These are phyloP conservation scores for Conomelus anceps DNA, from an alignment of 2,888 invertebrate genomes.

Conservation along the genomic window DNA sequence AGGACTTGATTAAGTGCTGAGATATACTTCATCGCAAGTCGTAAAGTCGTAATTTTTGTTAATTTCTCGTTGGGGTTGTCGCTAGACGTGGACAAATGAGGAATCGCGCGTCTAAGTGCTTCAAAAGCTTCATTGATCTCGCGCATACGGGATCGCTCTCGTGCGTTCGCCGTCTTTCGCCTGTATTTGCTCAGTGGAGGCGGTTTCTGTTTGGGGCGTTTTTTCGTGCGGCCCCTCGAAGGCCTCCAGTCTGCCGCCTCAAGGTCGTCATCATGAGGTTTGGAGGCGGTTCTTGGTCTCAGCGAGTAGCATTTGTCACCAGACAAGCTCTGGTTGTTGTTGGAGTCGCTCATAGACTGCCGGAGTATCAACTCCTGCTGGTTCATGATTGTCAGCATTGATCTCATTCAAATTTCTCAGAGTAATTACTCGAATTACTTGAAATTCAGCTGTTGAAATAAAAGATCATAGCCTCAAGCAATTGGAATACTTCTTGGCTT, in stretches of 20 bases:
- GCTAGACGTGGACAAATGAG: slow-evolving; percentile 50
- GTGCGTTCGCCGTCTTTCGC: slow-evolving; percentile 80
- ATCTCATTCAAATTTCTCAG: too few relatives aligned
- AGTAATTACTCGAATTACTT: too few relatives aligned
- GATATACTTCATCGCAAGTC: slow-evolving; percentile 84
- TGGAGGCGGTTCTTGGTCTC: slow-evolving; percentile 51
- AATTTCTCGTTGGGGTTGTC: slow-evolving; percentile 58
- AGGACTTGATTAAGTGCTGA: slow-evolving; percentile 61
- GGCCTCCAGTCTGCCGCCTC: slow-evolving; percentile 36
- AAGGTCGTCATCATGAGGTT: slow-evolving; percentile 28
- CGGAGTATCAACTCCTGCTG: not conserved
- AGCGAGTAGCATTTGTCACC: slow-evolving; percentile 57
- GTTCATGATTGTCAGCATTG: not conserved
- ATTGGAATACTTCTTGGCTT: too few relatives aligned
- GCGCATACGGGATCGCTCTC: slow-evolving; percentile 79
- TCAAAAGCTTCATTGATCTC: slow-evolving; percentile 87
- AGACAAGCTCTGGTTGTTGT: slow-evolving; percentile 21
- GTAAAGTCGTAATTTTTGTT: slow-evolving; percentile 81
- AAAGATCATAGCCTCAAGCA: too few relatives aligned
- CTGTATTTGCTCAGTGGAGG: slow-evolving; percentile 81
- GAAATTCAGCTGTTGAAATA: too few relatives aligned
- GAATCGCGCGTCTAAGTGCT: slow-evolving; percentile 67
- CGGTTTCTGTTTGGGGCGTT: slow-evolving; percentile 47
- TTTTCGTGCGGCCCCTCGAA: slow-evolving; percentile 38
- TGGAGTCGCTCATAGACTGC: slow-evolving; percentile 9